Evolutionary conservation across 2,888 invertebrate genomes (phyloP).

Genomic region (Subacronicta megacephala): DNA sequence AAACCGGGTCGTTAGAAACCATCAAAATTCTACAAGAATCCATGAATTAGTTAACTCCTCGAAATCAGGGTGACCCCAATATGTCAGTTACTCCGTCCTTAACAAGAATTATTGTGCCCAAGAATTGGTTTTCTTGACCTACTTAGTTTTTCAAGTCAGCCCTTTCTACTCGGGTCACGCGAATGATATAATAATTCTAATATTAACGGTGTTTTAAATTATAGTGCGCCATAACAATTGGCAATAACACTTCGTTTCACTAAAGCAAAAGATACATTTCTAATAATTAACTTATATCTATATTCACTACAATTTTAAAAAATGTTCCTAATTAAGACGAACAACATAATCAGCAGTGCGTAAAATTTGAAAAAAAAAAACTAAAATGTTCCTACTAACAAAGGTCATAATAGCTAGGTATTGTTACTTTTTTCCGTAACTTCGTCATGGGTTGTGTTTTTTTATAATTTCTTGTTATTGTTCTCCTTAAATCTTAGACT

Average conservation of each 20-base stretch:
- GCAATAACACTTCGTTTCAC: conserved; percentile 1
- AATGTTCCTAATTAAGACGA: too few relatives aligned
- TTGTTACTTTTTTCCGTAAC: too few relatives aligned
- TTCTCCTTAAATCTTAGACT: too few relatives aligned
- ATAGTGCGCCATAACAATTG: conserved; percentile 1
- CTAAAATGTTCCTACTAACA: too few relatives aligned
- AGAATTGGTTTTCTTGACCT: conserved; percentile 50
- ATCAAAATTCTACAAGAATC: conserved; percentile 30
- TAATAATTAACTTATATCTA: too few relatives aligned
- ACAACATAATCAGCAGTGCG: too few relatives aligned
- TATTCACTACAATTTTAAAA: too few relatives aligned
- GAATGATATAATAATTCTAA: conserved; percentile 36
- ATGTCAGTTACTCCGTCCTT: conserved; percentile 39
- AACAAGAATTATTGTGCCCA: conserved; percentile 42
- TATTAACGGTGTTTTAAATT: conserved; percentile 23
- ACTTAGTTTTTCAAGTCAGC: conserved; percentile 30
- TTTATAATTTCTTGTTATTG: too few relatives aligned
- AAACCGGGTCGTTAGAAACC: conserved; percentile 24
- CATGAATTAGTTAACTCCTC: conserved; percentile 32
- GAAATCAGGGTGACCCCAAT: conserved; percentile 39
- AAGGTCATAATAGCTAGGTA: too few relatives aligned
- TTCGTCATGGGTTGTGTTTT: too few relatives aligned
- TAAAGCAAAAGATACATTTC: too few relatives aligned
- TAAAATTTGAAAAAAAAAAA: too few relatives aligned
- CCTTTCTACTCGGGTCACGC: conserved; percentile 43